Evolutionary conservation across 2,888 invertebrate species (phyloP), one percentile per base, ranked within the genome.

Genomic region (Sussaba pulchella): DNA sequence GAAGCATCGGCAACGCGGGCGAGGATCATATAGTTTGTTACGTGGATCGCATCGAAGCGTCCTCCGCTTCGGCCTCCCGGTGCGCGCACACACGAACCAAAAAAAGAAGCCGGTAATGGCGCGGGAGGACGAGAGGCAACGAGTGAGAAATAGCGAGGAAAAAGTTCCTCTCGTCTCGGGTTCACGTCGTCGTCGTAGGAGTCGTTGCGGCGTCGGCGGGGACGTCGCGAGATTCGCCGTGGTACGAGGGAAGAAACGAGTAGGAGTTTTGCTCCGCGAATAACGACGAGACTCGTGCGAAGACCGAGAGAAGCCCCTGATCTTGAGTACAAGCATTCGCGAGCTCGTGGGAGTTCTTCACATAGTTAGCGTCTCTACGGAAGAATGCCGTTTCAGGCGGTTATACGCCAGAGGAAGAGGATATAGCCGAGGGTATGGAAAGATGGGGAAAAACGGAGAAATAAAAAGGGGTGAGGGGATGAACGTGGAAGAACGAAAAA

Each of bases 261-360:
- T 64, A 36, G 54, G n/a, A 39, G 66, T 54, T 6, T 5, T 31
- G 57, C 66, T 36, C 21, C 45, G 39, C 8, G 21, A 54, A 57
- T 61, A 50, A 73, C 77, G 36, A 47, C 61, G 74, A 69, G 66
- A 63, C 43, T 75, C 43, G 45, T 72, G 52, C 72, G 70, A 82
- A 71, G 75, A 50, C 52, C 54, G 43, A 70, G 72, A 59, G 67
- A 67, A 76, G 78, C 54, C 79, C 83, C 69, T 84, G 84, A 84
- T 82, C 84, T 84, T 83, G 82, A 78, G 75, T 67, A 73, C 78
- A 84, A 81, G 85, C 76, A 83, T 85, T 85, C 85, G 61, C 83
- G 69, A 70, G 81, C 69, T 84, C 88, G 88, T 90, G 89, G 83
- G 89, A 90, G 83, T 84, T 85, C 81, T 88, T 89, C 89, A 84